These are phyloP conservation scores for Cryptotis parvus DNA, from an alignment of 2,113 vertebrate genomes.

Conservation along the genomic window DNA sequence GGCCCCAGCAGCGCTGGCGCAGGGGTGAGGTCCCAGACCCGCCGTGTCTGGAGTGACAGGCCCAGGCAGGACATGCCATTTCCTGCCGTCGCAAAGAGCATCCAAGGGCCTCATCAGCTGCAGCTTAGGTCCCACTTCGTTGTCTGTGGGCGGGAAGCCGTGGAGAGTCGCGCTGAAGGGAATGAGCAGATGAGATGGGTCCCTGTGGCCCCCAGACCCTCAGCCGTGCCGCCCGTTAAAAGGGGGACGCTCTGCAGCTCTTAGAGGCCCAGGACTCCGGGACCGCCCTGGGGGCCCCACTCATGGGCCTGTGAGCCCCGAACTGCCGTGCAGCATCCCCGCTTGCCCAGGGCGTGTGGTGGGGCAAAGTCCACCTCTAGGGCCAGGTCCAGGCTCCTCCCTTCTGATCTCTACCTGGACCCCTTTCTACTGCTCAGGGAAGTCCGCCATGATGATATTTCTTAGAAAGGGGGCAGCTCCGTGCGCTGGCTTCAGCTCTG, in stretches of 20 bases:
- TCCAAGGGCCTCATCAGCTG: too few relatives aligned
- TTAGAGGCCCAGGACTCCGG: too few relatives aligned
- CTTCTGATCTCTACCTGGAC: not conserved
- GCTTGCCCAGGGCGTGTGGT: not conserved
- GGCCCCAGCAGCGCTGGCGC: too few relatives aligned
- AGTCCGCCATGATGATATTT: not conserved
- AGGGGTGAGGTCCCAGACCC: too few relatives aligned
- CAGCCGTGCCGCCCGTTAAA: not conserved
- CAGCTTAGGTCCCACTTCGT: too few relatives aligned
- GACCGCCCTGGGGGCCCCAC: too few relatives aligned
- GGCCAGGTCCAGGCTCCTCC: accelerated
- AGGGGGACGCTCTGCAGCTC: not conserved
- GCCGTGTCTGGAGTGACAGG: too few relatives aligned
- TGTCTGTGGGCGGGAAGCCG: not conserved
- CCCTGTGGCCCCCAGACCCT: too few relatives aligned
- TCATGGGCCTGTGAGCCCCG: not conserved
- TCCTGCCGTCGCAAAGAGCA: too few relatives aligned
- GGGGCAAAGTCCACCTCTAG: accelerated
- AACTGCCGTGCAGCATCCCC: not conserved
- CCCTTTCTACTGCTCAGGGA: not conserved
- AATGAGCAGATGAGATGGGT: not conserved
- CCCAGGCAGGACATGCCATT: too few relatives aligned
- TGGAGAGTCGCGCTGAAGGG: accelerated
- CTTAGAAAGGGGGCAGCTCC: too few relatives aligned
- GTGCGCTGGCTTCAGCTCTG: too few relatives aligned